Percentiles rank a stretch among this genome's conserved stretches.
Conservation (phyloP, 2,797 vertebrate genomes). For the Clarias laeviceps region DNA sequence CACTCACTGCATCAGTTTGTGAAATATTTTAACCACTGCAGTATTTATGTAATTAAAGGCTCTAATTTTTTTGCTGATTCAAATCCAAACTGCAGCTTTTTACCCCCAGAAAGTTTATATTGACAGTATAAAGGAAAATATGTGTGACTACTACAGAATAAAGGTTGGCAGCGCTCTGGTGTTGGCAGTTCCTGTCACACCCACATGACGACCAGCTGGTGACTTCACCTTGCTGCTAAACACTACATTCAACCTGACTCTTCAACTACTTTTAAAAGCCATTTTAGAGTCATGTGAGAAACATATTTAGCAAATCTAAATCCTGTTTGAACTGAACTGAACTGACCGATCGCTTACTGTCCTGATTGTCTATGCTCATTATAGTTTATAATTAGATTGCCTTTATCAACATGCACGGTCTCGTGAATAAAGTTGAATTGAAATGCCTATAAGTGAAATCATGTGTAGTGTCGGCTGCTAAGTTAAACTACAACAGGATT, state of each 20-base stretch:
- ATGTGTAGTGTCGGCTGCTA: neutral
- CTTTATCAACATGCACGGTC: neutral
- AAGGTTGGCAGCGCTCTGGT: neutral
- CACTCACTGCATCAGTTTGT: too few species aligned
- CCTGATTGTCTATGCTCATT: neutral
- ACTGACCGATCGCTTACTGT: neutral
- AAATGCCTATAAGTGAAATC: neutral
- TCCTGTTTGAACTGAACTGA: neutral
- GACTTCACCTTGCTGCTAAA: slow-evolving; percentile 10
- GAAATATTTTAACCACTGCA: too few species aligned
- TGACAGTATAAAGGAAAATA: neutral
- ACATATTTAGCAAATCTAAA: neutral
- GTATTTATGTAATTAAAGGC: too few species aligned
- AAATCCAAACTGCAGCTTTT: too few species aligned
- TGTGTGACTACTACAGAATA: neutral
- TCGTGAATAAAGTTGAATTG: neutral
- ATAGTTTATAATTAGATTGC: neutral
- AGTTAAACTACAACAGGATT: neutral
- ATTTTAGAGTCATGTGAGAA: neutral
- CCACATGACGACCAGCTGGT: slow-evolving; percentile 36
- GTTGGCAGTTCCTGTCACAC: slow-evolving; percentile 37
- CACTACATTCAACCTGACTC: slow-evolving; percentile 1
- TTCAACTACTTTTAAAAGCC: neutral
- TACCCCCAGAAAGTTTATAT: too few species aligned
- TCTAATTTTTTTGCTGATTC: too few species aligned